Percentiles rank a stretch among this genome's conserved stretches.
phyloP scores from a whole-genome alignment of 2,113 vertebrate species.

The Oxyura jamaicensis region DNA sequence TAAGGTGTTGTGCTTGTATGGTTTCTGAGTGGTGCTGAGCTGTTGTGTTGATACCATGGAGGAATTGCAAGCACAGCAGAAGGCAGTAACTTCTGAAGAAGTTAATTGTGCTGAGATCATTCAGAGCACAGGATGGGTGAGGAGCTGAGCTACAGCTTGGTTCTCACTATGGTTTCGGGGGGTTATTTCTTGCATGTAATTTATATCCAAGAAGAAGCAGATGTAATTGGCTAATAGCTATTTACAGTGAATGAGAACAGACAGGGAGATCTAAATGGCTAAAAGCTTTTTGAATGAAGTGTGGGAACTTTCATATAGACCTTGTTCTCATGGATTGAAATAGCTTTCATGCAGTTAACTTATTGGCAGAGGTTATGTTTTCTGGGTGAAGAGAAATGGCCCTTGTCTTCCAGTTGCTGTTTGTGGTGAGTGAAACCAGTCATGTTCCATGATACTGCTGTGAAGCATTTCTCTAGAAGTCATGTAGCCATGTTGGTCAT shows the following conservation, averaged over 20 bases:
- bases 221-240: not conserved
- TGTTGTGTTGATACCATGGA: not conserved
- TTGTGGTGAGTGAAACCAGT: not conserved
- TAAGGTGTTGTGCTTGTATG: accelerated
- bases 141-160: not conserved
- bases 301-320: not conserved
- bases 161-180: not conserved
- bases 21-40: not conserved
- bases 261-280: not conserved
- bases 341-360: not conserved
- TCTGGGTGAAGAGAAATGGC: not conserved
- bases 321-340: not conserved
- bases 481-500: not conserved
- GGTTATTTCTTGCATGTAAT: not conserved
- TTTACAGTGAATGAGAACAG: not conserved
- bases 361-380: not conserved
- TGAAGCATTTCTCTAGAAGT: not conserved
- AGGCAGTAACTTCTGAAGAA: not conserved
- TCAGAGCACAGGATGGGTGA: not conserved
- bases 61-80: not conserved
- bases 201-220: not conserved
- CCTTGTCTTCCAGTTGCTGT: not conserved
- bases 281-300: not conserved
- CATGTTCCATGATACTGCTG: accelerated
- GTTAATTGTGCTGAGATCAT: not conserved